Conservation (phyloP, 2,113 vertebrate species). For the Romanogobio albipinnatus region DNA sequence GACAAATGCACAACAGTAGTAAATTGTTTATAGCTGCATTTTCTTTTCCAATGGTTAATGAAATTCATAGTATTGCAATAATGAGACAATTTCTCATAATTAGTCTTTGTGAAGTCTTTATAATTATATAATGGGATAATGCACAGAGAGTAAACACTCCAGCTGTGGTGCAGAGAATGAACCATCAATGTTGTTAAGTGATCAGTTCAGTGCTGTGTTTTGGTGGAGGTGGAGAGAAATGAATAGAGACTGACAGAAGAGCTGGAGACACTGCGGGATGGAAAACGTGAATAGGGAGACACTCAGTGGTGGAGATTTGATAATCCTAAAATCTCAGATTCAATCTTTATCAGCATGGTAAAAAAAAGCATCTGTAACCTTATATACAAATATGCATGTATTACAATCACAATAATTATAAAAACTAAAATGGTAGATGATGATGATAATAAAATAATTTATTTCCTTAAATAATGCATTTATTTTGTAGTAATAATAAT, state of each 20-base stretch:
- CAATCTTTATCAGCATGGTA: neutral
- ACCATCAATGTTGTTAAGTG: conserved; percentile 11
- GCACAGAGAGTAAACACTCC: neutral
- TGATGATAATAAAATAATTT: neutral
- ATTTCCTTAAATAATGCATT: neutral
- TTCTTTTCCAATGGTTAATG: neutral
- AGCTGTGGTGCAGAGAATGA: conserved; percentile 12
- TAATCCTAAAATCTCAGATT: neutral
- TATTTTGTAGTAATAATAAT: neutral
- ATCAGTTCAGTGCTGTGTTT: neutral
- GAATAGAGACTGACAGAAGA: neutral
- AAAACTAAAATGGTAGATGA: no score
- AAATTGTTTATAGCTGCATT: neutral
- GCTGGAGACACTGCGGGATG: neutral
- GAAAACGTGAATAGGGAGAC: conserved; percentile 69
- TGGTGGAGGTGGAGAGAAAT: neutral
- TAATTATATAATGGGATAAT: neutral
- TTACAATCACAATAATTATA: no score
- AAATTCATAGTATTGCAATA: neutral
- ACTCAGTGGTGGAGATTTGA: conserved; percentile 63
- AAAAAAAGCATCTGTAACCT: neutral
- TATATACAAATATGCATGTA: neutral
- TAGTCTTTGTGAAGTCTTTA: neutral
- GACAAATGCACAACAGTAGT: conserved; percentile 8
- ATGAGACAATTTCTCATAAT: conserved; percentile 19